phyloP scores from a whole-genome alignment of 2,888 invertebrate species.

The Cryptus viduatorius region DNA sequence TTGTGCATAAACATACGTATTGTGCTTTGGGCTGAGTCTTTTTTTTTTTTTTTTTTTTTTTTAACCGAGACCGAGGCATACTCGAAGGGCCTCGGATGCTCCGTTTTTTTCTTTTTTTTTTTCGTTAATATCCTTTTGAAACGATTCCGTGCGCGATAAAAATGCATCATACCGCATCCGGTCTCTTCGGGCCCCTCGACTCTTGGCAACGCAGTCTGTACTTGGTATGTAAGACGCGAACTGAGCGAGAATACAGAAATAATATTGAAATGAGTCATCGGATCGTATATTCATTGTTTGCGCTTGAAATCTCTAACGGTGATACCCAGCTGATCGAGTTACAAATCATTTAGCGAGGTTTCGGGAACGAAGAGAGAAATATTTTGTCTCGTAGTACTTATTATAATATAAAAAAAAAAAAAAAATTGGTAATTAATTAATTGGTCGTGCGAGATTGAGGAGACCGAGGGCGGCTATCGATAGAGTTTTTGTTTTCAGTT shows the following conservation, averaged over 20 bases:
- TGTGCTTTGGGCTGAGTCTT: constrained; percentile 71
- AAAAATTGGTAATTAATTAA: constrained; percentile 31
- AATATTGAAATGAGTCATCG: constrained; percentile 8
- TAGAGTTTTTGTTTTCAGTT: constrained; percentile 27
- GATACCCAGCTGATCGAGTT: neutral
- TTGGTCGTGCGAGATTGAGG: constrained; percentile 21
- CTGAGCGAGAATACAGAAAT: constrained; percentile 26
- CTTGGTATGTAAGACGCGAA: constrained; percentile 25
- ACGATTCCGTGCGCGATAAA: constrained; percentile 40
- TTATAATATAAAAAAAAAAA: constrained; percentile 33
- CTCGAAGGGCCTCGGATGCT: constrained; percentile 52
- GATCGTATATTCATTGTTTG: constrained; percentile 31
- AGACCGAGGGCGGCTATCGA: constrained; percentile 22
- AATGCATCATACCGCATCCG: constrained; percentile 44
- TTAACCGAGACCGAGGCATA: constrained; percentile 60
- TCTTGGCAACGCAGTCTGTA: constrained; percentile 47
- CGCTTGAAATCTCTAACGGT: constrained; percentile 10
- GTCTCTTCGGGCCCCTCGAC: constrained; percentile 35
- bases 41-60: constrained; percentile 22
- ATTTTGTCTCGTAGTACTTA: constrained; percentile 53
- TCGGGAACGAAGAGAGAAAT: constrained; percentile 35
- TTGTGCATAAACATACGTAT: constrained; percentile 77
- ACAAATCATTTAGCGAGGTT: neutral
- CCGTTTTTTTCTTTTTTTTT: constrained; percentile 7
- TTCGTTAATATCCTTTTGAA: constrained; percentile 42